Evolutionary conservation across 2,113 vertebrate species (phyloP).

Genomic region (Dicerorhinus sumatrensis): DNA sequence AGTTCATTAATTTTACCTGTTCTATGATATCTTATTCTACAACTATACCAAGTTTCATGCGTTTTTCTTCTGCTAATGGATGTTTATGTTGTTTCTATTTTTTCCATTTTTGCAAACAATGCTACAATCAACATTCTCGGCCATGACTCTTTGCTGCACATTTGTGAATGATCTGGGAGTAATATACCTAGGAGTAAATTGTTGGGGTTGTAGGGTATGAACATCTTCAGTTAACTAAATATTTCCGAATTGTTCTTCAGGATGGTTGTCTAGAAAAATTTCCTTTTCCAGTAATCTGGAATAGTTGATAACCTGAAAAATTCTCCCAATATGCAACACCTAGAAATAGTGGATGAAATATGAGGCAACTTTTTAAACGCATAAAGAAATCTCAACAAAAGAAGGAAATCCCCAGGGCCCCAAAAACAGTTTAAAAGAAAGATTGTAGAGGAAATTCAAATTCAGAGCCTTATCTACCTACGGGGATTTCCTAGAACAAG

Average conservation of each 20-base stretch:
- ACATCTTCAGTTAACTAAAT: not conserved
- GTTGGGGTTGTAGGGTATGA: not conserved
- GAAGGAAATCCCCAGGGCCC: not conserved
- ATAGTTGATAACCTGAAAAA: not conserved
- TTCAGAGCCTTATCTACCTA: not conserved
- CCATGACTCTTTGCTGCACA: not conserved
- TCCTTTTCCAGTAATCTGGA: not conserved
- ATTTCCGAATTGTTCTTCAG: not conserved
- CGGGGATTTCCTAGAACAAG: not conserved
- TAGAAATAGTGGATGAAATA: not conserved
- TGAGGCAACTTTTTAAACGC: not conserved
- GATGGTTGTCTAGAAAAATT: not conserved
- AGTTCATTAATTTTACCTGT: not conserved
- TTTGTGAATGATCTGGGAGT: not conserved
- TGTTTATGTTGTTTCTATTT: not conserved
- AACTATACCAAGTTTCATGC: not conserved
- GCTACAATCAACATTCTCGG: not conserved
- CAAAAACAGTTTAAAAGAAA: not conserved
- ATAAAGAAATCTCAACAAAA: conserved; percentile 9
- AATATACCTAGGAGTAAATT: not conserved
- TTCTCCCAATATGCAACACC: not conserved
- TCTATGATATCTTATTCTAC: not conserved
- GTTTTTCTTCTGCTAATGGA: not conserved
- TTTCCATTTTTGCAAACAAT: not conserved
- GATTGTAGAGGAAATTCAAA: not conserved